Evolutionary conservation across 2,888 invertebrate genomes (phyloP).

Genomic region (Drosophila dives): DNA sequence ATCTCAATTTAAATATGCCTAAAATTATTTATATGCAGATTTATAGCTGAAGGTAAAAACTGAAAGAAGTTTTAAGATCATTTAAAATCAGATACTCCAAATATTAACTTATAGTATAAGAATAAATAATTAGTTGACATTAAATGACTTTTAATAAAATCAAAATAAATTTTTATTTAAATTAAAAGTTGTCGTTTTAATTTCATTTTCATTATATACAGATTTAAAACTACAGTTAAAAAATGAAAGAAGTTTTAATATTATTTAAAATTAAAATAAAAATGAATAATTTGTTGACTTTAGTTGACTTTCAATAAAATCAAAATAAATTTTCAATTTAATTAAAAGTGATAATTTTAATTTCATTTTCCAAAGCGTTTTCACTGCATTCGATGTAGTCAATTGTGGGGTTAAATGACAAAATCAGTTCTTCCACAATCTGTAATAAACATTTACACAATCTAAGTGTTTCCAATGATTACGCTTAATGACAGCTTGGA

Average conservation of each 20-base stretch:
- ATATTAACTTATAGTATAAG: too few relatives aligned
- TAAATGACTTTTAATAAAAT: background rate
- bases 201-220: background rate
- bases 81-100: background rate
- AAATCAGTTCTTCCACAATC: background rate
- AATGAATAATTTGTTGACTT: background rate
- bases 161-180: background rate
- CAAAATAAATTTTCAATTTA: background rate
- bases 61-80: background rate
- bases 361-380: background rate
- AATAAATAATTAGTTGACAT: background rate
- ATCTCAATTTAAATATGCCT: too few relatives aligned
- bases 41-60: too few relatives aligned
- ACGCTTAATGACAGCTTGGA: slow-evolving; percentile 17
- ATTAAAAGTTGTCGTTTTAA: background rate
- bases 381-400: background rate
- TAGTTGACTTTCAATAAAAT: background rate
- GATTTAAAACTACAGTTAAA: too few relatives aligned
- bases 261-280: background rate
- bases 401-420: background rate
- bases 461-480: background rate
- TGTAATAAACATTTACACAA: background rate
- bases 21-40: too few relatives aligned
- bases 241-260: background rate
- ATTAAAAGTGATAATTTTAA: background rate